Conservation (phyloP, 2,797 vertebrate genomes). For the Catharus ustulatus region DNA sequence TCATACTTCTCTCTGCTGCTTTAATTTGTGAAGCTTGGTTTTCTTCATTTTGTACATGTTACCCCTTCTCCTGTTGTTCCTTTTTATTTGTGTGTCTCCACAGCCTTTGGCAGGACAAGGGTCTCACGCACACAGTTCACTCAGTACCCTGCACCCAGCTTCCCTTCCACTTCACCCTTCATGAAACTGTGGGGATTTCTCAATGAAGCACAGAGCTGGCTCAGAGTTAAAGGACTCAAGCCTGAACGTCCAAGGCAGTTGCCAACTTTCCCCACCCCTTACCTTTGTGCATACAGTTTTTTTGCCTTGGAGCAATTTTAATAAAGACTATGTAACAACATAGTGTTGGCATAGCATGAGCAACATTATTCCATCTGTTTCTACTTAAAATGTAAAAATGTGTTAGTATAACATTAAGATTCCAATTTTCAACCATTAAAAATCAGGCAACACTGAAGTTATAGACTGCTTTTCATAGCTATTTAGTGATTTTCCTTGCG, state of each 20-base stretch:
- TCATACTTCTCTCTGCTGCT: background rate
- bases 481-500: background rate
- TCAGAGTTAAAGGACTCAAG: background rate
- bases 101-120: background rate
- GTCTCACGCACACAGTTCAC: fast-evolving
- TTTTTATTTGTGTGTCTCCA: background rate
- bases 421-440: slow-evolving; percentile 29
- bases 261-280: background rate
- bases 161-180: background rate
- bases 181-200: background rate
- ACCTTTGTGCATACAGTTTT: slow-evolving; percentile 22
- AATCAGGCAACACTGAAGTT: background rate
- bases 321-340: slow-evolving; percentile 30
- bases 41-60: background rate
- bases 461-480: background rate
- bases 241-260: background rate
- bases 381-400: slow-evolving; percentile 43
- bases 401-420: slow-evolving; percentile 21
- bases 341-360: slow-evolving; percentile 55
- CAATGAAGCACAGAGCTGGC: background rate
- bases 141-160: background rate
- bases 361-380: slow-evolving; percentile 63
- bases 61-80: background rate
- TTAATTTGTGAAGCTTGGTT: background rate
- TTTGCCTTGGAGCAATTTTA: slow-evolving; percentile 49